Evolutionary conservation across 2,113 vertebrate genomes (phyloP), one percentile per base, ranked within the genome.

Genomic region (Bubalus kerabau): DNA sequence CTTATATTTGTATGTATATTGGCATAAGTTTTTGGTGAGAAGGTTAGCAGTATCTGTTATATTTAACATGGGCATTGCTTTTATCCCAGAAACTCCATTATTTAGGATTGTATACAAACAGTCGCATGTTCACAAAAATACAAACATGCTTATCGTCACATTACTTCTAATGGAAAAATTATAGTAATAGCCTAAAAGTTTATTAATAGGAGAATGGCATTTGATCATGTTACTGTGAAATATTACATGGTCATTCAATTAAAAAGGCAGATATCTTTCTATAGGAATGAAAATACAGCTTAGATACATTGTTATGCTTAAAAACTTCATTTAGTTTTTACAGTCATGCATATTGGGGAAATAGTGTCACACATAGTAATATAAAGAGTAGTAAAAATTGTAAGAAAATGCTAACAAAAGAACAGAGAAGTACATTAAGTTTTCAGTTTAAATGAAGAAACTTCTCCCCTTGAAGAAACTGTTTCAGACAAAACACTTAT

Each of bases 1-100:
- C 40, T 90, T 88, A 40, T 90, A 13, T 83, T 90, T 95, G 11
- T 48, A 91, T 56, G 93, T 90, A 96, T 90, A 93, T 6, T 93
- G 9, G 0, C 36, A 54, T 83, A 74, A 54, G 4, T 6, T 86
- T 94, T 87, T 50, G 26, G 2, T 88, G 21, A 16, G 12, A 95
- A 87, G 84, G 1, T 56, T 78, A 78, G 7, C 3, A 64, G 32
- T 84, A 24, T 80, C 15, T 96, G 3, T 67, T 46, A 84, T 87
- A 96, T 96, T 40, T 74, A 40, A 54, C 48, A 36, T 83, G 26
- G 23, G 8, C 28, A 60, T 71, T 6, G 21, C n/a, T 16, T 87
- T 87, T 84, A 52, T 50, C 21, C 32, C 21, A 83, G 30, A 80
- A 93, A 78, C 2, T 28, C 54, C 30, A 52, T 71, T 86, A 83